phyloP scores from a whole-genome alignment of 2,888 invertebrate genomes.

The Dryomyza anilis region DNA sequence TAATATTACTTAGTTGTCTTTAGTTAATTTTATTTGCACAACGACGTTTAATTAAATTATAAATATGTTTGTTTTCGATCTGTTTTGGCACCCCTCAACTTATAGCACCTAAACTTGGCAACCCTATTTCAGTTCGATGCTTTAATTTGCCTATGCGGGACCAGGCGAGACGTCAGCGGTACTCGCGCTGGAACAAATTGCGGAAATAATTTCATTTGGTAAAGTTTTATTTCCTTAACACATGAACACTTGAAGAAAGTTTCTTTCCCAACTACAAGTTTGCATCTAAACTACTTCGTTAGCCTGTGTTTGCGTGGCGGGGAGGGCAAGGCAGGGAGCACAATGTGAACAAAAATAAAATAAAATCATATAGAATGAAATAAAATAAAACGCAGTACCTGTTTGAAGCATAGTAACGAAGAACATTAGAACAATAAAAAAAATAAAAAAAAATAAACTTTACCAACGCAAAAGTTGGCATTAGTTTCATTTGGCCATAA shows the following conservation, averaged over 20 bases:
- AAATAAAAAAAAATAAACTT: too few species aligned
- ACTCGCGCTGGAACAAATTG: constrained; percentile 13
- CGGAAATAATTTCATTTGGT: constrained; percentile 28
- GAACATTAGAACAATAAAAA: constrained; percentile 26
- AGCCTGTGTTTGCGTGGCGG: neutral
- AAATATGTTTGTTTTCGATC: too few species aligned
- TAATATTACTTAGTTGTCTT: too few species aligned
- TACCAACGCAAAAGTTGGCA: constrained; percentile 21
- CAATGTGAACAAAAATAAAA: neutral
- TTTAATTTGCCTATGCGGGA: too few species aligned
- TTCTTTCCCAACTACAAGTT: constrained; percentile 15
- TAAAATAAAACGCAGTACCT: neutral
- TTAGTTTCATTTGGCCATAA: constrained; percentile 32
- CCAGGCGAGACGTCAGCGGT: neutral
- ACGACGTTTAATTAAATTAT: too few species aligned
- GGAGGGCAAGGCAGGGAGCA: neutral
- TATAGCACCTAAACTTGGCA: too few species aligned
- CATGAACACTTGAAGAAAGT: constrained; percentile 30
- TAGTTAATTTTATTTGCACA: too few species aligned
- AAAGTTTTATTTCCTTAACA: constrained; percentile 30
- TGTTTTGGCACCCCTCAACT: too few species aligned
- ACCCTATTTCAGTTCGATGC: neutral
- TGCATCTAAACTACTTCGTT: constrained; percentile 10
- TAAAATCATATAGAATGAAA: neutral
- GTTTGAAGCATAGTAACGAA: constrained; percentile 5